These are phyloP conservation scores for Anthopleura sola DNA, from an alignment of 64 coral and sea anemone species.

Conservation along the genomic window DNA sequence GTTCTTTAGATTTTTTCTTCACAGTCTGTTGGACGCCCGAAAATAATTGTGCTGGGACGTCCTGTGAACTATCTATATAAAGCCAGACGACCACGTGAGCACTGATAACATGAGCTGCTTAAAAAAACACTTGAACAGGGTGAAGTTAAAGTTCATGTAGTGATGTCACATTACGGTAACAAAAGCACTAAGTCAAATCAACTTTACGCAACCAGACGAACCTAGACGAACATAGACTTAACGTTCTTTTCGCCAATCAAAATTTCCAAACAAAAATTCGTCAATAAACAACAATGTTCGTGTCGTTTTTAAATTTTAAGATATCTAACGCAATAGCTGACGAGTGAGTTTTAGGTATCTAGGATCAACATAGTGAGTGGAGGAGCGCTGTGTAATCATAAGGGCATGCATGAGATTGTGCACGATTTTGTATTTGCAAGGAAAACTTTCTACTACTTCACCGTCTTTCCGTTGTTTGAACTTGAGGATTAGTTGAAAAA, in stretches of 20 bases:
- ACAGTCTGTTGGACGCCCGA: background rate
- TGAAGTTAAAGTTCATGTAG: background rate
- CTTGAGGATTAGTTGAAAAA: too few relatives aligned
- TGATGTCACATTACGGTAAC: too few relatives aligned
- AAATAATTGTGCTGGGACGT: background rate
- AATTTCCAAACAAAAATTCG: background rate
- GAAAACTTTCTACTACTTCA: too few relatives aligned
- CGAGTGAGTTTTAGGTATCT: too few relatives aligned
- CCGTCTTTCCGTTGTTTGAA: too few relatives aligned
- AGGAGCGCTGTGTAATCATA: too few relatives aligned
- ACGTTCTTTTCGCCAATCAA: background rate
- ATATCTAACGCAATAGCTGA: background rate
- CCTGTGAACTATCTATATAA: background rate
- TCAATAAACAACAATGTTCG: background rate
- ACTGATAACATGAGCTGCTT: background rate
- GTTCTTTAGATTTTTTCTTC: background rate
- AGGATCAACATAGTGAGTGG: too few relatives aligned
- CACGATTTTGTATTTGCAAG: too few relatives aligned
- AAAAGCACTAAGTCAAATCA: background rate
- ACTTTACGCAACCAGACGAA: background rate
- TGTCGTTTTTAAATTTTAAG: background rate
- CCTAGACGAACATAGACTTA: background rate
- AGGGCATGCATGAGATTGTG: too few relatives aligned
- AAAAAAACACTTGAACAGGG: background rate
- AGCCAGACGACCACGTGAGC: background rate